Percentiles rank a stretch among this genome's conserved stretches.
phyloP scores from a whole-genome alignment of 2,113 vertebrate species.

The Phrynosoma platyrhinos region DNA sequence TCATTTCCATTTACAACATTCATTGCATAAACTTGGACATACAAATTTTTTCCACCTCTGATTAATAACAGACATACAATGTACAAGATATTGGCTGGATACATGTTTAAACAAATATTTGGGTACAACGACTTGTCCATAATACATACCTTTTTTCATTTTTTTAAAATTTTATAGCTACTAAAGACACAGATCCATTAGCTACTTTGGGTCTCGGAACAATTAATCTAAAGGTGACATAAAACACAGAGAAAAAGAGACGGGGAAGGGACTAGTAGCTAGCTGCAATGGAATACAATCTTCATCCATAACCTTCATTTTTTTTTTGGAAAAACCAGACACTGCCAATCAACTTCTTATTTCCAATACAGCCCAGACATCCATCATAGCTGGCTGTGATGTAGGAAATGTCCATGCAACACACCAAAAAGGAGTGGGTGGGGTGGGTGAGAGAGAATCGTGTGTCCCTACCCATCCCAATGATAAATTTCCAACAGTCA shows the following conservation, averaged over 20 bases:
- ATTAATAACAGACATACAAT: conserved; percentile 76
- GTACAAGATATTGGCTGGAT: conserved; percentile 77
- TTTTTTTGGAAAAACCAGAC: conserved; percentile 21
- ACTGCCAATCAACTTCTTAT: conserved; percentile 51
- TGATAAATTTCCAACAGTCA: conserved; percentile 88
- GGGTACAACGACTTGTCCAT: conserved; percentile 73
- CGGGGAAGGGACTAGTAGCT: neutral
- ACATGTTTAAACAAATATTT: conserved; percentile 72
- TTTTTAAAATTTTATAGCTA: conserved; percentile 65
- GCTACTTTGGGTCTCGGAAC: conserved; percentile 78
- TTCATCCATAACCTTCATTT: conserved; percentile 44
- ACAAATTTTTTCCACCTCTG: conserved; percentile 83
- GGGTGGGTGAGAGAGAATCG: conserved; percentile 22
- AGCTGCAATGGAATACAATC: conserved; percentile 75
- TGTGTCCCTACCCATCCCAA: conserved; percentile 36
- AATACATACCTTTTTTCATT: conserved; percentile 56
- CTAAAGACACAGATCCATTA: conserved; percentile 73
- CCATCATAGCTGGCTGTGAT: conserved; percentile 75
- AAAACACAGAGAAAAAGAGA: conserved; percentile 66
- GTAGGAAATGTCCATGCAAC: conserved; percentile 87
- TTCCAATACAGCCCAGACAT: conserved; percentile 72
- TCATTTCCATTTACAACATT: conserved; percentile 88
- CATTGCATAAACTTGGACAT: conserved; percentile 87
- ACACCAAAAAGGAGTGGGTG: conserved; percentile 70
- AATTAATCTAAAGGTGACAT: conserved; percentile 82